Conservation (phyloP, 2,888 invertebrate species). For the Sphaerophoria taeniata region DNA sequence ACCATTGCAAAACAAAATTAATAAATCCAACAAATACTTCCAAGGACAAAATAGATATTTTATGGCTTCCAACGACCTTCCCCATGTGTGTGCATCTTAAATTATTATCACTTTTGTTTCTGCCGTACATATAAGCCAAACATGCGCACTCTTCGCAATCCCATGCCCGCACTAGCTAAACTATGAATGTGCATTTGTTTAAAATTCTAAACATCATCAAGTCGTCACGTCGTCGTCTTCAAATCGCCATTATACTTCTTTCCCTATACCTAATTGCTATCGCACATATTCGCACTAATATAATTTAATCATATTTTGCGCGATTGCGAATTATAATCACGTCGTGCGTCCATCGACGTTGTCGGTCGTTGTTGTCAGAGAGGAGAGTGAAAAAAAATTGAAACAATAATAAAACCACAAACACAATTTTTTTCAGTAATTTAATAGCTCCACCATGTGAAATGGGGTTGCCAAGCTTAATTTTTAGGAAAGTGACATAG, state of each 20-base stretch:
- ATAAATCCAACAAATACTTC: conserved; percentile 5
- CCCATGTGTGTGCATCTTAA: conserved; percentile 15
- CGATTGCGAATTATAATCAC: conserved; percentile 63
- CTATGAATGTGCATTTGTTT: conserved; percentile 54
- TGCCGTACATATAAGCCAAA: neutral
- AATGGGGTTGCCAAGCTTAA: too few species aligned
- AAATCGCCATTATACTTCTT: conserved; percentile 59
- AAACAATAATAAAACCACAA: neutral
- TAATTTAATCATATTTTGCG: conserved; percentile 56
- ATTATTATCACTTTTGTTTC: neutral
- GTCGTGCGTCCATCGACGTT: conserved; percentile 4
- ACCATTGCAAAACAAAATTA: too few species aligned
- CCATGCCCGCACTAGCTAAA: conserved; percentile 37
- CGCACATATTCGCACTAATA: conserved; percentile 65
- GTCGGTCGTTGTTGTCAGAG: too few species aligned
- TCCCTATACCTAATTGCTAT: conserved; percentile 60
- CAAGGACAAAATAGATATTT: conserved; percentile 34
- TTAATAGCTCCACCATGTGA: too few species aligned
- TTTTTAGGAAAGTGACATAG: neutral
- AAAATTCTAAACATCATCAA: conserved; percentile 45
- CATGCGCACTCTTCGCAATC: conserved; percentile 16
- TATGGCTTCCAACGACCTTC: conserved; percentile 58
- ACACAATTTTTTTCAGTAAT: too few species aligned
- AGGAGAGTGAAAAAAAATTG: neutral
- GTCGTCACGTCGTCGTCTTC: conserved; percentile 51